Conservation (phyloP, 1,140 invertebrate genomes). For the Drosophila lacertosa region DNA sequence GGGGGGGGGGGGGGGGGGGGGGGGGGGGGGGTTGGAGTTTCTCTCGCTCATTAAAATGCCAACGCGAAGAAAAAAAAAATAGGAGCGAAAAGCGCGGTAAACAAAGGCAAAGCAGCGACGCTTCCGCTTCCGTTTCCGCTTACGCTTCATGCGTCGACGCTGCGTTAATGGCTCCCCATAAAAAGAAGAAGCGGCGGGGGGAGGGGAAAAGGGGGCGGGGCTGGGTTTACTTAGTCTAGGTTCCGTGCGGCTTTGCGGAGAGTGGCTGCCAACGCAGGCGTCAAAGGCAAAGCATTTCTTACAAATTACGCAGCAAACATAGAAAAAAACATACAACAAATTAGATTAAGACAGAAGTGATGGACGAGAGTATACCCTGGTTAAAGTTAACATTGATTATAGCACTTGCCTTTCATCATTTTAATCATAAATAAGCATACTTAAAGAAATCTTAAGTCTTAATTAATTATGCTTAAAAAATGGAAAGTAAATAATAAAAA, state of each 20-base stretch:
- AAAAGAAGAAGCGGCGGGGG: conserved; percentile 12
- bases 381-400: too few relatives aligned
- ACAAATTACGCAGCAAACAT: conserved; percentile 40
- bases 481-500: too few relatives aligned
- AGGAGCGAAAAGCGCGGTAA: conserved; percentile 19
- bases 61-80: conserved; percentile 1
- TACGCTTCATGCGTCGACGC: conserved; percentile 47
- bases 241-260: too few relatives aligned
- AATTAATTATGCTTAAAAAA: too few relatives aligned
- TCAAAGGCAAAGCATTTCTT: conserved; percentile 55
- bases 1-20: too few relatives aligned
- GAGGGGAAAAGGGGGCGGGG: neutral
- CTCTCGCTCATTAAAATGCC: conserved; percentile 75
- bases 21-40: too few relatives aligned
- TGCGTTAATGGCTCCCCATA: conserved; percentile 59
- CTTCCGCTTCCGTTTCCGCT: conserved; percentile 41
- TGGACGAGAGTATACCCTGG: too few relatives aligned
- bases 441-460: too few relatives aligned
- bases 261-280: conserved; percentile 59
- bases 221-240: too few relatives aligned
- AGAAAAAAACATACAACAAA: conserved; percentile 4
- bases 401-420: too few relatives aligned
- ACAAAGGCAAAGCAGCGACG: conserved; percentile 43
- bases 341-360: too few relatives aligned
- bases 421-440: too few relatives aligned